Evolutionary conservation across 2,888 invertebrate species (phyloP).

Genomic region (Sepioteuthis lessoniana): DNA sequence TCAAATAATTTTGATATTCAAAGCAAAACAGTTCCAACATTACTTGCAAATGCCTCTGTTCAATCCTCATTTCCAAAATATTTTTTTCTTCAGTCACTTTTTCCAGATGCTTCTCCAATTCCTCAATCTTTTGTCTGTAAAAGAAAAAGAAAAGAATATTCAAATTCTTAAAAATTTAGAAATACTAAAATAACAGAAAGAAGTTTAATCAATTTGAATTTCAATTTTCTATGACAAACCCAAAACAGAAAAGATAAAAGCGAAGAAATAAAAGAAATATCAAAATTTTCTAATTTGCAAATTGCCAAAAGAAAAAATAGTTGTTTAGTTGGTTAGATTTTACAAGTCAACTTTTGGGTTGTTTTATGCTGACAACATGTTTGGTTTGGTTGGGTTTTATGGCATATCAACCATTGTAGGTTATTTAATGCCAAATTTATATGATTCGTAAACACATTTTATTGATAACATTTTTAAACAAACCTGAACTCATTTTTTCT

Average conservation of each 20-base stretch:
- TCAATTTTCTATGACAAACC: background rate
- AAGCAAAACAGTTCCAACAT: background rate
- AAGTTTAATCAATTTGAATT: background rate
- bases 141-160: background rate
- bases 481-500: too few relatives aligned
- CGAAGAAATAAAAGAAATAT: background rate
- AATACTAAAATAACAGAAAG: background rate
- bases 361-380: too few relatives aligned
- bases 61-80: conserved; percentile 67
- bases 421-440: too few relatives aligned
- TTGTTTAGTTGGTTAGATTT: too few relatives aligned
- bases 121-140: conserved; percentile 65
- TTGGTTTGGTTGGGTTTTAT: too few relatives aligned
- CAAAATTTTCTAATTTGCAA: background rate
- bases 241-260: background rate
- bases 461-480: too few relatives aligned
- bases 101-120: conserved; percentile 64
- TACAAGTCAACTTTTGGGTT: too few relatives aligned
- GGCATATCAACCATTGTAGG: too few relatives aligned
- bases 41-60: conserved; percentile 72
- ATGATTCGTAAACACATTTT: too few relatives aligned
- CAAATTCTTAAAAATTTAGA: background rate
- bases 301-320: too few relatives aligned
- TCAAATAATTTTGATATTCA: background rate
- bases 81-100: conserved; percentile 63